Conservation (phyloP, 2,888 invertebrate species). For the Anagyrus pseudococci region DNA sequence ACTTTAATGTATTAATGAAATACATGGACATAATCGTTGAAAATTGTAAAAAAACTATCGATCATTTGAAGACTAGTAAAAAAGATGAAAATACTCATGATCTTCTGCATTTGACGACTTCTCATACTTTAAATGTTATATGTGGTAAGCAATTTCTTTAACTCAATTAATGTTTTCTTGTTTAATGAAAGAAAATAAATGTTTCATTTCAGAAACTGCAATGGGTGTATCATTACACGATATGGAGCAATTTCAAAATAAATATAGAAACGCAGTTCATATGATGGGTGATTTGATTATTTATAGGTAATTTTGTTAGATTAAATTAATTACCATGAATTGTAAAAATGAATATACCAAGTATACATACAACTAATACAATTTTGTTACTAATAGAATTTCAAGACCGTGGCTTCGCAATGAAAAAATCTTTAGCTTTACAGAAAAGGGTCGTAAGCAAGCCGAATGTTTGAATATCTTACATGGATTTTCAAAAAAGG, state of each 20-base stretch:
- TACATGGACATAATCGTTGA: conserved; percentile 61
- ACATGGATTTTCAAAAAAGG: conserved; percentile 61
- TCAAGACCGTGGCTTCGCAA: conserved; percentile 67
- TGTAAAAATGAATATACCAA: no score
- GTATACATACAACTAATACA: no score
- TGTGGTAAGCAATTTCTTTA: conserved; percentile 66
- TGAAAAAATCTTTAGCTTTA: conserved; percentile 65
- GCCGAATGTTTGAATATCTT: conserved; percentile 61
- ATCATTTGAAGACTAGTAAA: conserved; percentile 48
- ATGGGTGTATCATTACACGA: conserved; percentile 42
- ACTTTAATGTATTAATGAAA: conserved; percentile 67
- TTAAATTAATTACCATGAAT: no score
- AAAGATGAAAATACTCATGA: conserved; percentile 50
- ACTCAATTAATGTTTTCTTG: neutral
- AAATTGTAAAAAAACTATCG: conserved; percentile 58
- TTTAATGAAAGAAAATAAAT: neutral
- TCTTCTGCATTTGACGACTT: conserved; percentile 66
- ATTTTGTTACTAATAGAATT: conserved; percentile 41
- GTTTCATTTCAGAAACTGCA: conserved; percentile 59
- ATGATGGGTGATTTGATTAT: conserved; percentile 32
- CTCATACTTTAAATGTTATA: conserved; percentile 71
- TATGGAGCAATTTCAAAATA: conserved; percentile 26
- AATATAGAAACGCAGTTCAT: conserved; percentile 40
- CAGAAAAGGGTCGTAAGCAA: conserved; percentile 64
- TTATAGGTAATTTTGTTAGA: conserved; percentile 40